Percentiles rank a stretch among this genome's conserved stretches.
phyloP scores from a whole-genome alignment of 1,140 invertebrate genomes.

The Pararge aegeria region DNA sequence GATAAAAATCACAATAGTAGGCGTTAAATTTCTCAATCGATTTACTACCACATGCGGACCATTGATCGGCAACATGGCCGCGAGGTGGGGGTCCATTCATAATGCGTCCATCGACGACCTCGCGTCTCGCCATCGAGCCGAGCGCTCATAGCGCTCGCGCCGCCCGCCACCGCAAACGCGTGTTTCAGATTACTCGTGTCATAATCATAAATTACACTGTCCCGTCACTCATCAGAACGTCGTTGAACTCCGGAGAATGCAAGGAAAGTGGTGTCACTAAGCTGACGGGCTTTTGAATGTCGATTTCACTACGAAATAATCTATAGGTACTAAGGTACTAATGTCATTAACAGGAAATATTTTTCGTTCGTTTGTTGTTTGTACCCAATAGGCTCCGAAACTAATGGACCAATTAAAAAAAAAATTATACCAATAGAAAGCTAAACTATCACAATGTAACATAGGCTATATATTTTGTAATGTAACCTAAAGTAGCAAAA shows the following conservation, averaged over 20 bases:
- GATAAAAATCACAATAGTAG: too few relatives aligned
- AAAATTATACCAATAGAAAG: too few relatives aligned
- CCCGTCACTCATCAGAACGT: slow-evolving; percentile 34
- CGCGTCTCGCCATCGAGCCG: slow-evolving; percentile 20
- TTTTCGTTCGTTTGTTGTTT: too few relatives aligned
- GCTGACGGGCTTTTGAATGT: not conserved
- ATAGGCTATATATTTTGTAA: too few relatives aligned
- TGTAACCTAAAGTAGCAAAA: too few relatives aligned
- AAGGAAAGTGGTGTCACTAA: not conserved
- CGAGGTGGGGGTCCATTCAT: slow-evolving; percentile 54
- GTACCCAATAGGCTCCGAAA: too few relatives aligned
- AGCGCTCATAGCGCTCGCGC: slow-evolving; percentile 32
- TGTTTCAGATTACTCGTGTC: slow-evolving; percentile 43
- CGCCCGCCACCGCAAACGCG: slow-evolving; percentile 37
- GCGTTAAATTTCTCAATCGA: slow-evolving; percentile 1
- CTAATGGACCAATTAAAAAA: too few relatives aligned
- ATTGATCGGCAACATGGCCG: slow-evolving; percentile 50
- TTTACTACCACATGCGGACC: slow-evolving; percentile 35
- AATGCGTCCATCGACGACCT: slow-evolving; percentile 53
- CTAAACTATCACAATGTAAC: too few relatives aligned
- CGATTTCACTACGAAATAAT: too few relatives aligned
- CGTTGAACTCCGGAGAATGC: slow-evolving; percentile 41
- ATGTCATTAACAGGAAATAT: too few relatives aligned
- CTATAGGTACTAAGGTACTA: too few relatives aligned
- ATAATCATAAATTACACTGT: slow-evolving; percentile 47